Evolutionary conservation across 2,113 vertebrate species (phyloP), one percentile per base, ranked within the genome.

Genomic region (Sylvicapra grimmia): DNA sequence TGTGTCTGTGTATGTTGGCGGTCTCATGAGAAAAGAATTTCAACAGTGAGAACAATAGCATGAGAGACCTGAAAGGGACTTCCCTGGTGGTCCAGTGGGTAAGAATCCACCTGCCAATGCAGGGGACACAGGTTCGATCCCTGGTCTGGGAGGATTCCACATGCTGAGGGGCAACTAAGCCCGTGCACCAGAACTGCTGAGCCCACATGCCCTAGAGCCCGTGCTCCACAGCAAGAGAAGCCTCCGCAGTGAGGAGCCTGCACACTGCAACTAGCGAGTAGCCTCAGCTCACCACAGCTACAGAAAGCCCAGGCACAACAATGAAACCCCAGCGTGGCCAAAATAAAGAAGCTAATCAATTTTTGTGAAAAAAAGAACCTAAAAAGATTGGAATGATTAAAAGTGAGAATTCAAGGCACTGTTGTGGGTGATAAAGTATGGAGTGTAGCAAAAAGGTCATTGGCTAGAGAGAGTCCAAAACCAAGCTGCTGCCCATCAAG

Each of bases 241-340:
- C 31, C 61, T 0, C 63, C 0, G 1, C 63, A n/a, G 31, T 18
- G 63, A 65, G 63, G 18, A n/a, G 63, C 33, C 63, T 9, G 33
- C 33, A 9, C 33, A 0, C 33, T 4, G 1, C 63, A 68, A 2
- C 63, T 18, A 2, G 16, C 19, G 33, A 4, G 31, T 4, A n/a
- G 33, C 63, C 63, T 68, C 63, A 2, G 33, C 63, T 9, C 63
- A n/a, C 16, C 63, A 36, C 33, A 68, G 65, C 65, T 19, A 10
- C 33, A 19, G 33, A 19, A 36, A 36, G 4, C 65, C 65, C 33
- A 19, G 8, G 16, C 33, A 19, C 65, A n/a, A 18, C 33, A n/a
- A 2, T 68, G 65, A 68, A n/a, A 18, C 9, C 65, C 63, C 33
- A 36, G 33, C 0, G 2, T 36, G 65, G 65, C 8, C 65, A 68